Conservation (phyloP, 2,888 invertebrate species). For the Eurytoma adleriae region DNA sequence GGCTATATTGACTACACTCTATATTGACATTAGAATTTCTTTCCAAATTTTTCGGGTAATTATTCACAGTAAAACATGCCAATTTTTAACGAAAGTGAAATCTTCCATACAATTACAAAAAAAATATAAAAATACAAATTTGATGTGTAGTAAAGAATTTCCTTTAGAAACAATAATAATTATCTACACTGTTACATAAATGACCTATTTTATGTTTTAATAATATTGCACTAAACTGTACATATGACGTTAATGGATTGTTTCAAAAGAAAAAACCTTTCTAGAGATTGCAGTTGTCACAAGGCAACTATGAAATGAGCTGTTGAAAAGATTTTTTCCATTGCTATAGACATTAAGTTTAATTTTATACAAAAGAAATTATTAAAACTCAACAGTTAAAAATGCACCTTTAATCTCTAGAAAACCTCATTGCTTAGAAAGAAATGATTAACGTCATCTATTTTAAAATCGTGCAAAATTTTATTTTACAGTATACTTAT, state of each 20-base stretch:
- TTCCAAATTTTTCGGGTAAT: slow-evolving; percentile 32
- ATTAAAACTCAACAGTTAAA: background rate
- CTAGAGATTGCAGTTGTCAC: slow-evolving; percentile 9
- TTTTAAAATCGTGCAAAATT: slow-evolving; percentile 44
- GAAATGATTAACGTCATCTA: slow-evolving; percentile 32
- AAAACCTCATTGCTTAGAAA: slow-evolving; percentile 29
- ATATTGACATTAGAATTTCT: slow-evolving; percentile 53
- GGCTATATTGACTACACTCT: slow-evolving; percentile 43
- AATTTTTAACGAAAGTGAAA: slow-evolving; percentile 30
- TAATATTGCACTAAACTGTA: slow-evolving; percentile 54
- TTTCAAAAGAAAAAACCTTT: slow-evolving; percentile 9
- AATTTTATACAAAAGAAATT: background rate
- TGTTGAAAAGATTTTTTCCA: background rate
- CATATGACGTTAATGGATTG: slow-evolving; percentile 34
- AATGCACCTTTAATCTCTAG: slow-evolving; percentile 13
- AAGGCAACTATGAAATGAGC: slow-evolving; percentile 2
- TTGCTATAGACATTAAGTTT: background rate
- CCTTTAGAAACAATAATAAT: background rate
- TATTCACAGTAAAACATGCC: slow-evolving; percentile 43
- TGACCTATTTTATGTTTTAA: slow-evolving; percentile 28
- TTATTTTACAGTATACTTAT: slow-evolving; percentile 45
- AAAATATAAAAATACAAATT: slow-evolving; percentile 12
- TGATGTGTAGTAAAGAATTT: background rate
- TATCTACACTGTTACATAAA: slow-evolving; percentile 36
- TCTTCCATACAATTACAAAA: slow-evolving; percentile 2